Evolutionary conservation across 2,888 invertebrate species (phyloP).

Genomic region (Brachypterus glaber): DNA sequence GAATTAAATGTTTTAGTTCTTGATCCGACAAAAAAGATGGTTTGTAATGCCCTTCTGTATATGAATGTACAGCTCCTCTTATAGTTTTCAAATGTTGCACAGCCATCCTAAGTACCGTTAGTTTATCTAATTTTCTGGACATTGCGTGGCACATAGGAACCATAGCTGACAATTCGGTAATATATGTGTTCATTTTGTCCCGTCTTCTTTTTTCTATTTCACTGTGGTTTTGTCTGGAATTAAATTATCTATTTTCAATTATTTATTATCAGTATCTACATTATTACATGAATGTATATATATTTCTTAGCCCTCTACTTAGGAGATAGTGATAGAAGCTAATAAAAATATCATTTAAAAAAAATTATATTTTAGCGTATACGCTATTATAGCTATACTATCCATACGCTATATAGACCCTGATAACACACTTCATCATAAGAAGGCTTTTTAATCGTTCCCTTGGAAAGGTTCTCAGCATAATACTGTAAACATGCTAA

Average conservation of each 20-base stretch:
- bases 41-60: conserved; percentile 67
- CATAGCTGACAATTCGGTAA: conserved; percentile 79
- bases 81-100: conserved; percentile 84
- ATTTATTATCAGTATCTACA: too few relatives aligned
- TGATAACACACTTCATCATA: too few relatives aligned
- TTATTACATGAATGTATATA: not conserved
- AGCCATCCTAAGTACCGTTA: conserved; percentile 84
- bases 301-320: too few relatives aligned
- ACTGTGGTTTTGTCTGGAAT: conserved; percentile 84
- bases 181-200: conserved; percentile 95
- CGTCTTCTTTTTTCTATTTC: conserved; percentile 91
- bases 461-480: too few relatives aligned
- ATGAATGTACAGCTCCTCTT: conserved; percentile 60
- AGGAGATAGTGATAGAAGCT: too few relatives aligned
- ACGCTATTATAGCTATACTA: too few relatives aligned
- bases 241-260: conserved; percentile 21
- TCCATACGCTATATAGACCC: too few relatives aligned
- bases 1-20: conserved; percentile 75
- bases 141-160: conserved; percentile 91
- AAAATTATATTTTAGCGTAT: too few relatives aligned
- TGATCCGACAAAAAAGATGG: conserved; percentile 77
- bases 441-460: too few relatives aligned
- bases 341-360: too few relatives aligned
- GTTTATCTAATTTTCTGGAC: conserved; percentile 86
- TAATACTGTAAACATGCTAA: too few relatives aligned